Conservation (phyloP, 1,140 invertebrate species). For the Drosophila watanabei region DNA sequence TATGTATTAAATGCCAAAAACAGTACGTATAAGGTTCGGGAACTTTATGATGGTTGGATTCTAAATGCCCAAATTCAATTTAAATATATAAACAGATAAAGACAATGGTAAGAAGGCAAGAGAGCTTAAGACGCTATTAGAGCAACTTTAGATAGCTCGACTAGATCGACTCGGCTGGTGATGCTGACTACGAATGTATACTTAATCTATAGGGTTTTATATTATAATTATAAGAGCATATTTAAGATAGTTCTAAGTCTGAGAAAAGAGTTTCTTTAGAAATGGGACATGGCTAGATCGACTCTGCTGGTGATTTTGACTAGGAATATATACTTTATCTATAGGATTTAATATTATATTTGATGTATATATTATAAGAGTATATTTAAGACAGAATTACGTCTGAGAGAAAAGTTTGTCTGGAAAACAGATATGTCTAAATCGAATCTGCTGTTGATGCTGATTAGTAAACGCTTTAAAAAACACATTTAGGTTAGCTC, state of each 20-base stretch:
- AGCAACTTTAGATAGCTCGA: not conserved
- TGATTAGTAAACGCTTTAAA: no score
- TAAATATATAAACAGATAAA: not conserved
- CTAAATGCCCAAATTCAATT: not conserved
- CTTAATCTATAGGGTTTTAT: not conserved
- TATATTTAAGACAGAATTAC: no score
- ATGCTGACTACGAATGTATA: not conserved
- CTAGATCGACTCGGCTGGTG: not conserved
- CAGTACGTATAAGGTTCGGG: constrained; percentile 12
- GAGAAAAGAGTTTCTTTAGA: no score
- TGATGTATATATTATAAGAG: no score
- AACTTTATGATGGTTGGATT: not conserved
- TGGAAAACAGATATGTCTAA: no score
- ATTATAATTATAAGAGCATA: not conserved
- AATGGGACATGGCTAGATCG: no score
- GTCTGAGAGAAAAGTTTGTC: no score
- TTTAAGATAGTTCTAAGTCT: no score
- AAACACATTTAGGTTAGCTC: not conserved
- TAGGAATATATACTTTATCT: not conserved
- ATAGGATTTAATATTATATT: not conserved
- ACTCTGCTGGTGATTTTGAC: not conserved
- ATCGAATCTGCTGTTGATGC: no score
- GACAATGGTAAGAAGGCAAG: not conserved
- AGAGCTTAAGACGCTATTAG: not conserved
- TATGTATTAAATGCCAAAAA: constrained; percentile 8